These are phyloP conservation scores for Steinernema hermaphroditum DNA, from an alignment of 2,888 invertebrate genomes.

Conservation along the genomic window DNA sequence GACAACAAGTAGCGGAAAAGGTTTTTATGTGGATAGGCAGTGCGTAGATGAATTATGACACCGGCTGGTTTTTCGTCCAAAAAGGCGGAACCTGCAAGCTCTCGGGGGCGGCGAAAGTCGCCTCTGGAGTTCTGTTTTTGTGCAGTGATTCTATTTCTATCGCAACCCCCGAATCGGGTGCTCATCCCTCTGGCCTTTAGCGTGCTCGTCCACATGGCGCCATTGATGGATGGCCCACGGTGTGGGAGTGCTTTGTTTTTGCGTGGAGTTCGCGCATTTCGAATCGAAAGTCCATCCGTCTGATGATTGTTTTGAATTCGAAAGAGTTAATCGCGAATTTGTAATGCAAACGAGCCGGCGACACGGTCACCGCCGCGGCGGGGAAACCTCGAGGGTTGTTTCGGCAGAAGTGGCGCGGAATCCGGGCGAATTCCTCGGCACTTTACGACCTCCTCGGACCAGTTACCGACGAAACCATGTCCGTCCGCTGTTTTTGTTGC, in stretches of 20 bases:
- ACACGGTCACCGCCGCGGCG: slow-evolving; percentile 1
- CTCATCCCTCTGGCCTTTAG: too few species aligned
- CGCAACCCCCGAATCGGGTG: too few species aligned
- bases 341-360: slow-evolving; percentile 16
- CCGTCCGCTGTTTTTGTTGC: slow-evolving; percentile 23
- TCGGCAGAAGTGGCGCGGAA: too few species aligned
- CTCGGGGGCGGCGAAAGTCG: too few species aligned
- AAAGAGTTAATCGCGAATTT: slow-evolving; percentile 22
- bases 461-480: slow-evolving; percentile 26
- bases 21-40: slow-evolving; percentile 1
- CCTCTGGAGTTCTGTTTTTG: too few species aligned
- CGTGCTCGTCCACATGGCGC: too few species aligned
- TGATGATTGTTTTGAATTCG: slow-evolving; percentile 17
- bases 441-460: slow-evolving; percentile 27
- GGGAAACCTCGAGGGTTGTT: not conserved
- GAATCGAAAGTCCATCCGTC: not conserved
- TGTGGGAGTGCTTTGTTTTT: too few species aligned
- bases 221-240: too few species aligned
- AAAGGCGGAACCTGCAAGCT: too few species aligned
- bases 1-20: slow-evolving; percentile 3
- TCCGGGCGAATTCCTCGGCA: not conserved
- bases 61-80: too few species aligned
- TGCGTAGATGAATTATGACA: not conserved
- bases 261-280: too few species aligned
- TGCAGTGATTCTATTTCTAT: too few species aligned